Evolutionary conservation across 2,797 vertebrate species (phyloP).

Genomic region (Arctocebus calabarensis): DNA sequence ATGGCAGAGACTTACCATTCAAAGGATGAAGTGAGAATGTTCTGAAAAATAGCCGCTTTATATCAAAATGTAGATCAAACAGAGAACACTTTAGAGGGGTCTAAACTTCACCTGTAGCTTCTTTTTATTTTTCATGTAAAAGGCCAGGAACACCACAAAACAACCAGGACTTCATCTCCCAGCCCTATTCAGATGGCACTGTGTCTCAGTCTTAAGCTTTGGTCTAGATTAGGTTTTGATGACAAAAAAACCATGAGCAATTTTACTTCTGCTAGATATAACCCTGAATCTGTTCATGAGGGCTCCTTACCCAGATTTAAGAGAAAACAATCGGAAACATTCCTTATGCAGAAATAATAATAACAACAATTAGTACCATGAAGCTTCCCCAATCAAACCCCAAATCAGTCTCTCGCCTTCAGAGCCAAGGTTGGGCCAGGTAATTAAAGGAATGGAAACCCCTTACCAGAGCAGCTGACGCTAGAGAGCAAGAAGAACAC

Average conservation of each 20-base stretch:
- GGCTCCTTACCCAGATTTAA: background rate
- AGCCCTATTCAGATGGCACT: background rate
- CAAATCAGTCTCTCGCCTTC: background rate
- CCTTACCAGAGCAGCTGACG: background rate
- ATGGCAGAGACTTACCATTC: background rate
- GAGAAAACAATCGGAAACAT: background rate
- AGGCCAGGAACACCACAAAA: background rate
- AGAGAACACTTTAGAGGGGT: accelerated
- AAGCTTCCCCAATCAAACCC: background rate
- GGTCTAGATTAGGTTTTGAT: background rate
- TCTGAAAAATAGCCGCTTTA: background rate
- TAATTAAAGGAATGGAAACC: background rate
- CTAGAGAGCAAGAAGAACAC: background rate
- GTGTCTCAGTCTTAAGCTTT: background rate
- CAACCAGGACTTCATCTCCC: background rate
- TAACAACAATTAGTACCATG: background rate
- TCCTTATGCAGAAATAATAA: background rate
- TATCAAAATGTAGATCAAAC: background rate
- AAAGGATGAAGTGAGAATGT: background rate
- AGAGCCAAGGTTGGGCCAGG: background rate
- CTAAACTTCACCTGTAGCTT: background rate
- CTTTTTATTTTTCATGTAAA: background rate
- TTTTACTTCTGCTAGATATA: background rate
- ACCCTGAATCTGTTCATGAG: background rate
- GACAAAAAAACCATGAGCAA: background rate